Percentiles rank a stretch among this genome's conserved stretches.
Evolutionary conservation across 2,113 vertebrate genomes (phyloP).

Genomic region (Oplegnathus fasciatus): DNA sequence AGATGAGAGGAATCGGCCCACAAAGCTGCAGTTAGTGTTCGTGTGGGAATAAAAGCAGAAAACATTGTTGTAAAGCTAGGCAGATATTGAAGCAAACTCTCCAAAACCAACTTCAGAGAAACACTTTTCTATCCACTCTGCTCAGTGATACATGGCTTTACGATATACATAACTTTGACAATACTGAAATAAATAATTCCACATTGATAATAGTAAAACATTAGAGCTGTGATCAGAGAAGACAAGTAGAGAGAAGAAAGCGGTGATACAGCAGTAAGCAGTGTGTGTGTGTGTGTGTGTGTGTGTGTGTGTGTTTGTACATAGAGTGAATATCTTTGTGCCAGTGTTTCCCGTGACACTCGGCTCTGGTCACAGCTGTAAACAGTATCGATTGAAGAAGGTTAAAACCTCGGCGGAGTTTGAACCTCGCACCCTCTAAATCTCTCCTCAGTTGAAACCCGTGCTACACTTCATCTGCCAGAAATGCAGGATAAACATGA

Average conservation of each 20-base stretch:
- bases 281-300: background rate
- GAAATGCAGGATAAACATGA: constrained; percentile 81
- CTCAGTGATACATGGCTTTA: constrained; percentile 56
- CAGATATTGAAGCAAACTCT: background rate
- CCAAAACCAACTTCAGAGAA: constrained; percentile 20
- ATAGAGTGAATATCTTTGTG: constrained; percentile 14
- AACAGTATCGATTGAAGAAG: constrained; percentile 76
- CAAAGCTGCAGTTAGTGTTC: constrained; percentile 14
- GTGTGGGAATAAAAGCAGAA: constrained; percentile 19
- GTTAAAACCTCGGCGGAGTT: constrained; percentile 12
- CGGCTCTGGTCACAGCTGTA: constrained; percentile 82
- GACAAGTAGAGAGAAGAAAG: constrained; percentile 2
- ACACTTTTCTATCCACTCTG: background rate
- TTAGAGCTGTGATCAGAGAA: constrained; percentile 49
- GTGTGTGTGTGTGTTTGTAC: constrained; percentile 13
- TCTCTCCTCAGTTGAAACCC: constrained; percentile 31
- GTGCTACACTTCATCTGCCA: constrained; percentile 63
- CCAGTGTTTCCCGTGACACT: constrained; percentile 74
- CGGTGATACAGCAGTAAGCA: constrained; percentile 35
- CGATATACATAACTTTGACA: constrained; percentile 37
- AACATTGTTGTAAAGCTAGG: constrained; percentile 35
- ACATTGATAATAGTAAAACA: constrained; percentile 52
- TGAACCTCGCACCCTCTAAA: constrained; percentile 17
- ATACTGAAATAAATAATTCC: constrained; percentile 77
- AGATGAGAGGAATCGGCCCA: background rate